Percentiles rank a stretch among this genome's conserved stretches.
These are phyloP conservation scores for Philypnodon macrostomus DNA, from an alignment of 2,797 vertebrate genomes.

Conservation along the genomic window DNA sequence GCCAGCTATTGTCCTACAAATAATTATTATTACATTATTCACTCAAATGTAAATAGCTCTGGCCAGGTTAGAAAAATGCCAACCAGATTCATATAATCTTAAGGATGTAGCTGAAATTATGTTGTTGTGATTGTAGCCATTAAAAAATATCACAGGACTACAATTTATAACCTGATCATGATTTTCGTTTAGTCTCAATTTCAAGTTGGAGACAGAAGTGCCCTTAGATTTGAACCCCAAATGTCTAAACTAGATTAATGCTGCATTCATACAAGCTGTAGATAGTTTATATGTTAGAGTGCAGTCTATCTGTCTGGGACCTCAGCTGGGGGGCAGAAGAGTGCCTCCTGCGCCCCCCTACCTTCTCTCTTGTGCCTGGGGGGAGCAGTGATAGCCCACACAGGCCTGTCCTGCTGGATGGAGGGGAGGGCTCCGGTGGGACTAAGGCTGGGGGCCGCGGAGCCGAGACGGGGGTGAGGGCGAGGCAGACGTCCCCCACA, in stretches of 20 bases:
- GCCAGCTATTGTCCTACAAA: too few relatives aligned
- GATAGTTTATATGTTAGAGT: conserved; percentile 22
- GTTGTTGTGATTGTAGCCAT: too few relatives aligned
- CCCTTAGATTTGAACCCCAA: background rate
- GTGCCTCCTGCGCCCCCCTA: conserved; percentile 62
- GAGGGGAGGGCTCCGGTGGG: conserved; percentile 3
- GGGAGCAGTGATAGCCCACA: conserved; percentile 9
- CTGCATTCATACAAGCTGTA: background rate
- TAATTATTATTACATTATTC: too few relatives aligned
- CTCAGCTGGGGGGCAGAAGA: conserved; percentile 70
- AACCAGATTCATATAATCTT: too few relatives aligned
- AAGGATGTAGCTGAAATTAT: too few relatives aligned
- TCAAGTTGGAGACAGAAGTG: background rate
- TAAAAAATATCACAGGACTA: too few relatives aligned
- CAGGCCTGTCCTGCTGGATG: conserved; percentile 12
- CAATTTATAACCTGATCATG: too few relatives aligned
- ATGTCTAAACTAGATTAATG: background rate
- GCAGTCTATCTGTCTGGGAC: conserved; percentile 17
- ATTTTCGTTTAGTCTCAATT: too few relatives aligned
- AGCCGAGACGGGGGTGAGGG: conserved; percentile 65
- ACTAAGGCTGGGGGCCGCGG: conserved; percentile 7
- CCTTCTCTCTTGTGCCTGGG: conserved; percentile 10
- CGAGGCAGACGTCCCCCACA: conserved; percentile 77
- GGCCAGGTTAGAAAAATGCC: too few relatives aligned
- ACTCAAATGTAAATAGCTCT: too few relatives aligned